A percentile compares a stretch with the other conserved stretches of the same genome.
Conservation (phyloP, 2,888 invertebrate genomes). For the Sminthurides aquaticus region DNA sequence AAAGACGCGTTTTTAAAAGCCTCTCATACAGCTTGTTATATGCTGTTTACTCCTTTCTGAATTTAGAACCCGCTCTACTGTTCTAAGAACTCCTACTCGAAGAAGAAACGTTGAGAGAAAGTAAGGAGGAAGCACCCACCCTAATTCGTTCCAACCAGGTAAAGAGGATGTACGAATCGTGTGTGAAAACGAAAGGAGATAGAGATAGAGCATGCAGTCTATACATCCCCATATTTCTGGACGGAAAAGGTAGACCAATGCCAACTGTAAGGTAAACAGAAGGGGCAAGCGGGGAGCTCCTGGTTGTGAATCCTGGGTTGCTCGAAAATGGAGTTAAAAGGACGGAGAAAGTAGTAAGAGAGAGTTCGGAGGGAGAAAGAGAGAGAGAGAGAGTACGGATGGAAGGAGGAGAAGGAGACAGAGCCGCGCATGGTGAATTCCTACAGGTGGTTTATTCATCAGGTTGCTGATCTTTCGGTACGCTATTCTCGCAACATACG, state of each 20-base stretch:
- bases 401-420: conserved; percentile 2
- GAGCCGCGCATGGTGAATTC: conserved; percentile 26
- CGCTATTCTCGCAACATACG: neutral
- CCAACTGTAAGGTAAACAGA: neutral
- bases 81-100: too few species aligned
- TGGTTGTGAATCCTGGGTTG: neutral
- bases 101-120: too few species aligned
- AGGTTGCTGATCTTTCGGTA: conserved; percentile 28
- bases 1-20: too few species aligned
- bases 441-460: conserved; percentile 41
- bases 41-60: too few species aligned
- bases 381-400: conserved; percentile 1
- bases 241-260: neutral
- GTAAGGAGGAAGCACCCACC: too few species aligned
- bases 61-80: too few species aligned
- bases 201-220: neutral
- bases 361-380: conserved; percentile 1
- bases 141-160: neutral
- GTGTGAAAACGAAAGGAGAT: neutral
- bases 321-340: neutral
- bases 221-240: neutral
- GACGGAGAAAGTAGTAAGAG: neutral
- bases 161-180: too few species aligned
- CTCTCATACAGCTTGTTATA: too few species aligned
- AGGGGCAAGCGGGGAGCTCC: neutral